These are phyloP conservation scores for Hycleus phaleratus DNA, from an alignment of 1,140 invertebrate genomes.

Conservation along the genomic window DNA sequence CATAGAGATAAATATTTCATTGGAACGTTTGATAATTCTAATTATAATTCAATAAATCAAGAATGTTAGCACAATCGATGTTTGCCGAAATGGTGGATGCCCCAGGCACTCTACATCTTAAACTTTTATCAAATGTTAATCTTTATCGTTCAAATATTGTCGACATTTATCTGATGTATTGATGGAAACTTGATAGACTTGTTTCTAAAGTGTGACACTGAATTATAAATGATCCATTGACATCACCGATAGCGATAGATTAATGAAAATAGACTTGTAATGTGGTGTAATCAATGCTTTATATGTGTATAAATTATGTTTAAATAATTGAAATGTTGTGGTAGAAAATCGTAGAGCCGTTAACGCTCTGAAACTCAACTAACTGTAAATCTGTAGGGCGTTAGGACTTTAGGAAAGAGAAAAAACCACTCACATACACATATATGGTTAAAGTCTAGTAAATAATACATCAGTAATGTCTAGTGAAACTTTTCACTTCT, in stretches of 20 bases:
- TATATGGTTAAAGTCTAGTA: slow-evolving; percentile 1
- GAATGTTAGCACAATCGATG: too few species aligned
- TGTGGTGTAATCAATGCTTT: neutral
- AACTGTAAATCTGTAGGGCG: slow-evolving; percentile 2
- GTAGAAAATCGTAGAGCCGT: slow-evolving; percentile 8
- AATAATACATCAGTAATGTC: slow-evolving; percentile 5
- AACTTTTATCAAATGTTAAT: too few species aligned
- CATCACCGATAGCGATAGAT: neutral
- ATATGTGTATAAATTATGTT: neutral
- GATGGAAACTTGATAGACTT: neutral
- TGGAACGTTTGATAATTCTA: neutral
- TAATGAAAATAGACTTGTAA: neutral
- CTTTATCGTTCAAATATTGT: neutral
- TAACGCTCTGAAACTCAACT: slow-evolving; percentile 2
- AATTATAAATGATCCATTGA: slow-evolving; percentile 2
- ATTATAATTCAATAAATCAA: neutral
- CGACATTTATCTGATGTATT: neutral
- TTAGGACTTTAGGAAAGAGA: neutral
- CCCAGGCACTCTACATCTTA: too few species aligned
- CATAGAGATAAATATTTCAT: neutral
- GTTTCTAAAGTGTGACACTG: neutral
- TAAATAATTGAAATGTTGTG: slow-evolving; percentile 5
- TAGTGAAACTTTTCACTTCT: neutral
- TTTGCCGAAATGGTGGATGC: too few species aligned
- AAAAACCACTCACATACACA: neutral